Evolutionary conservation across 1,140 invertebrate genomes (phyloP).

Genomic region (Cryptotermes secundus): DNA sequence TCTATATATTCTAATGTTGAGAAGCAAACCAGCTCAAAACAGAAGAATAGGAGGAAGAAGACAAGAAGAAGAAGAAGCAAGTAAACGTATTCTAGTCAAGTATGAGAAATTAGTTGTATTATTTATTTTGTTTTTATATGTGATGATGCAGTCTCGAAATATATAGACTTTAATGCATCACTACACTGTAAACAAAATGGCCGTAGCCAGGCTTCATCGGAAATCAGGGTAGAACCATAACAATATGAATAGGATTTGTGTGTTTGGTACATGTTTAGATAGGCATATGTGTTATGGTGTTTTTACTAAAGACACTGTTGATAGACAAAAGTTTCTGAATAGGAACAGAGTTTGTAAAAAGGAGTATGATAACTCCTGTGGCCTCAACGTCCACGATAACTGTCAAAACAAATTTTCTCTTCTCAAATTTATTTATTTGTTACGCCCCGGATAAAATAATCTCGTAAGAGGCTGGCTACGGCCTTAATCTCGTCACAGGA

Average conservation of each 20-base stretch:
- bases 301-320: neutral
- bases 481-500: neutral
- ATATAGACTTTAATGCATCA: neutral
- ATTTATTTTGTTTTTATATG: neutral
- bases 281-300: neutral
- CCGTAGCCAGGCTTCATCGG: slow-evolving; percentile 1
- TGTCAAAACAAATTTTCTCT: neutral
- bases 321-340: no score
- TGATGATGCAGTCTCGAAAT: neutral
- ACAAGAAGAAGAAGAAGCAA: neutral
- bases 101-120: neutral
- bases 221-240: neutral
- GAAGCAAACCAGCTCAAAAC: neutral
- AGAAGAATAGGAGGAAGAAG: no score
- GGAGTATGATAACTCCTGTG: neutral
- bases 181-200: neutral
- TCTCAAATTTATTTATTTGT: neutral
- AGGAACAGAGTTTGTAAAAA: neutral
- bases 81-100: neutral
- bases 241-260: neutral
- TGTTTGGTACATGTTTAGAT: neutral
- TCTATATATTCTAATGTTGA: neutral
- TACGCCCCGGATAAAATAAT: neutral
- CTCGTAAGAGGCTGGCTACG: slow-evolving; percentile 10
- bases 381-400: neutral